A percentile compares a stretch with the other conserved stretches of the same genome.
Conservation (phyloP, 2,113 vertebrate genomes). For the Mobula birostris region DNA sequence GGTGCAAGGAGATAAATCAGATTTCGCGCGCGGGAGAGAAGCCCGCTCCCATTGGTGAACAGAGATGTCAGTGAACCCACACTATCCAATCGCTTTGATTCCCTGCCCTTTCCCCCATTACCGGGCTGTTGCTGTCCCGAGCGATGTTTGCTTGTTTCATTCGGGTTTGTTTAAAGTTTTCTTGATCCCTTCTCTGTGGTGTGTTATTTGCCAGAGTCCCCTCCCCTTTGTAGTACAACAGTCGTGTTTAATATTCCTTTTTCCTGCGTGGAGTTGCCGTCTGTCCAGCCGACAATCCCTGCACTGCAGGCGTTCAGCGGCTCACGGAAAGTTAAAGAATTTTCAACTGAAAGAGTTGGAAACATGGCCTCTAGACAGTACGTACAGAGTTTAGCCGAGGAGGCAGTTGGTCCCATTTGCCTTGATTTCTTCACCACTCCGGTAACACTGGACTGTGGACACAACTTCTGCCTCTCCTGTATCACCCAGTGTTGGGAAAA, state of each 20-base stretch:
- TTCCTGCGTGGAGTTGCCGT: background rate
- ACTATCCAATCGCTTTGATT: no score
- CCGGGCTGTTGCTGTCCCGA: no score
- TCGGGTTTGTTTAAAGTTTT: no score
- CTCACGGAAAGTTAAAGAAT: background rate
- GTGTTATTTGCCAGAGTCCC: no score
- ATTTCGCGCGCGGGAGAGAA: no score
- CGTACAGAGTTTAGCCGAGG: background rate
- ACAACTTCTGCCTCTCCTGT: constrained; percentile 17
- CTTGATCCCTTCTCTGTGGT: no score
- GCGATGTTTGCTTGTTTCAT: no score
- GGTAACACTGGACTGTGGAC: background rate
- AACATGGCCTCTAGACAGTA: background rate
- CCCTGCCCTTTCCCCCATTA: no score
- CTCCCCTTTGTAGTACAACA: no score
- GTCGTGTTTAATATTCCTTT: background rate
- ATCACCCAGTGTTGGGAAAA: background rate
- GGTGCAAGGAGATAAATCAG: no score
- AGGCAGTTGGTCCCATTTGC: background rate
- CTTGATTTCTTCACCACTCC: background rate
- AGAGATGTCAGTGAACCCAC: no score
- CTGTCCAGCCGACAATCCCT: background rate
- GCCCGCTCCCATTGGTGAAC: no score
- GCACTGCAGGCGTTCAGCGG: background rate
- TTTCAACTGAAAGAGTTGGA: background rate